Evolutionary conservation across 1,140 invertebrate genomes (phyloP).

Genomic region (Drosophila sp.): DNA sequence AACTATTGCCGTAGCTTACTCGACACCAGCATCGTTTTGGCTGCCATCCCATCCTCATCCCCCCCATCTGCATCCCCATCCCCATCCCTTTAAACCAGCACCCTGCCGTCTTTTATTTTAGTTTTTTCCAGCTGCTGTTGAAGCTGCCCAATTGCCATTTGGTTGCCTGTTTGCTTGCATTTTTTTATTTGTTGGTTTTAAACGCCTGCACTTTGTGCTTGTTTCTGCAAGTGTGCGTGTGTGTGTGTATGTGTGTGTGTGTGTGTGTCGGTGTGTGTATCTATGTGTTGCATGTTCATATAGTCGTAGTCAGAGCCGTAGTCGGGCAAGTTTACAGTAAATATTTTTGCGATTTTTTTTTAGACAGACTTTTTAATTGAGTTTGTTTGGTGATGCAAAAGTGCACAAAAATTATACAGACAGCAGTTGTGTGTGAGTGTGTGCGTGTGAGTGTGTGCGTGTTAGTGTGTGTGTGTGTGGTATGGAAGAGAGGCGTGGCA

Average conservation of each 20-base stretch:
- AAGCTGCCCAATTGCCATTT: conserved; percentile 81
- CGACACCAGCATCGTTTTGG: conserved; percentile 73
- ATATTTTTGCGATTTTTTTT: conserved; percentile 81
- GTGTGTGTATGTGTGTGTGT: conserved; percentile 23
- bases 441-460: neutral
- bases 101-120: too few relatives aligned
- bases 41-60: neutral
- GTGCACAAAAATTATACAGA: conserved; percentile 81
- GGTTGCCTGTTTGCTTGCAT: conserved; percentile 78
- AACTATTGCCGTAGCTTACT: conserved; percentile 68
- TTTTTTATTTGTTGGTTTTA: conserved; percentile 81
- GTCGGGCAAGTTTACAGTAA: conserved; percentile 74
- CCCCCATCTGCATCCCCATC: neutral
- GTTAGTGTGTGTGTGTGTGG: neutral
- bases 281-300: conserved; percentile 65
- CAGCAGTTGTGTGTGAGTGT: conserved; percentile 17
- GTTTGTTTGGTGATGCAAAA: conserved; percentile 83
- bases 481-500: conserved; percentile 9
- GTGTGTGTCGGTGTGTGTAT: conserved; percentile 28
- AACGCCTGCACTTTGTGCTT: conserved; percentile 71
- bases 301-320: conserved; percentile 49
- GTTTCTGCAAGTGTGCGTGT: conserved; percentile 14
- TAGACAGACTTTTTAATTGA: conserved; percentile 81
- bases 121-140: conserved; percentile 27
- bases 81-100: conserved; percentile 8